Conservation (phyloP, 1,140 invertebrate genomes). For the Delia radicum region DNA sequence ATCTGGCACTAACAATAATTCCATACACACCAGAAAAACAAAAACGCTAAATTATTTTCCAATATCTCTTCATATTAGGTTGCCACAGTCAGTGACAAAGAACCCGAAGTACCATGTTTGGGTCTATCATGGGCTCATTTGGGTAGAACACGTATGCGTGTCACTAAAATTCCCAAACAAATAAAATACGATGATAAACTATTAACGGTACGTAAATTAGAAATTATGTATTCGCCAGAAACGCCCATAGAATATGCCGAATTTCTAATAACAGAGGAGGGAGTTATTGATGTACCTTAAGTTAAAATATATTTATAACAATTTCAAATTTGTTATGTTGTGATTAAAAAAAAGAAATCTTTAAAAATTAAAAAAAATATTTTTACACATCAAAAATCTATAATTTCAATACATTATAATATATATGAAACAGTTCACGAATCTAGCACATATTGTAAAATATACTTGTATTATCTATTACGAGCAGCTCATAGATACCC, state of each 20-base stretch:
- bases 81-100: slow-evolving; percentile 40
- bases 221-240: slow-evolving; percentile 57
- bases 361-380: too few species aligned
- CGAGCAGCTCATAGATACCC: too few species aligned
- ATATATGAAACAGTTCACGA: too few species aligned
- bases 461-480: too few species aligned
- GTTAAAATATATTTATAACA: neutral
- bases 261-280: slow-evolving; percentile 48
- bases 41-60: slow-evolving; percentile 32
- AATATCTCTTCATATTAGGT: slow-evolving; percentile 52
- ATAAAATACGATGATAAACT: slow-evolving; percentile 27
- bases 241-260: slow-evolving; percentile 47
- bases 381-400: too few species aligned
- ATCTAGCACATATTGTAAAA: too few species aligned
- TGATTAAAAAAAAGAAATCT: too few species aligned
- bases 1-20: too few species aligned
- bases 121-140: slow-evolving; percentile 71
- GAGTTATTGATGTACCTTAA: slow-evolving; percentile 35
- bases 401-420: too few species aligned
- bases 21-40: too few species aligned
- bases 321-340: too few species aligned
- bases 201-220: slow-evolving; percentile 41
- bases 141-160: slow-evolving; percentile 64
- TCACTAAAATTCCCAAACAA: slow-evolving; percentile 56
- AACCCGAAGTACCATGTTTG: slow-evolving; percentile 59